Percentiles rank a stretch among this genome's conserved stretches.
Evolutionary conservation across 1,140 invertebrate species (phyloP).

Genomic region (Matsumurasca onukii): DNA sequence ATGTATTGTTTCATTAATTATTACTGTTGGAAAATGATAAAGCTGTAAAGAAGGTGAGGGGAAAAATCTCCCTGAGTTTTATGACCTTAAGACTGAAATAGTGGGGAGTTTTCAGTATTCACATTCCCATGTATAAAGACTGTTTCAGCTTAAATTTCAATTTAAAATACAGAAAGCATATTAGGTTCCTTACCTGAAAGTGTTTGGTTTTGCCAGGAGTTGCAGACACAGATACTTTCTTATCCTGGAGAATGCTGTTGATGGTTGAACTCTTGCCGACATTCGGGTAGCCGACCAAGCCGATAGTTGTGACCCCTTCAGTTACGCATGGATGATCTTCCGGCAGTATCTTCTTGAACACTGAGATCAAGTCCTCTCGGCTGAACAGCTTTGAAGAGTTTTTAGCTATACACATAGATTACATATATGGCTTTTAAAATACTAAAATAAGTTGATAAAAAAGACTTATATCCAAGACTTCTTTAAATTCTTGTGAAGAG

Average conservation of each 20-base stretch:
- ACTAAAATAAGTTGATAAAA: no score
- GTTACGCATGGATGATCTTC: slow-evolving; percentile 52
- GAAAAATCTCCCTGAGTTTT: no score
- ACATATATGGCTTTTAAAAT: not conserved
- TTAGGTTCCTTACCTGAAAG: slow-evolving; percentile 83
- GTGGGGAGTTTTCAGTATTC: no score
- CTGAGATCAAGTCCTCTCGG: slow-evolving; percentile 59
- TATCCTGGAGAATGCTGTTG: slow-evolving; percentile 85
- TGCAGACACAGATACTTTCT: slow-evolving; percentile 81
- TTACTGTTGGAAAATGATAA: no score
- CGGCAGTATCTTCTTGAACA: slow-evolving; percentile 56
- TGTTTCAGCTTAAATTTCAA: no score
- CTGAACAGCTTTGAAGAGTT: slow-evolving; percentile 57
- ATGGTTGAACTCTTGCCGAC: slow-evolving; percentile 99
- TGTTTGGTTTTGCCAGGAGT: slow-evolving; percentile 80
- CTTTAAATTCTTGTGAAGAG: no score
- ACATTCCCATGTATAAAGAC: no score
- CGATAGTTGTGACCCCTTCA: slow-evolving; percentile 70
- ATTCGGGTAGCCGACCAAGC: slow-evolving; percentile 98
- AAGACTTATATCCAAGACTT: no score
- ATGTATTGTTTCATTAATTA: no score
- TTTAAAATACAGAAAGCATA: no score
- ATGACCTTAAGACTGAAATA: no score
- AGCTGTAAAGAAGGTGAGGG: no score
- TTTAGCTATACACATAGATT: slow-evolving; percentile 38